Base-by-base conservation (phyloP, 2,797 vertebrate genomes). In the Carapus acus region DNA sequence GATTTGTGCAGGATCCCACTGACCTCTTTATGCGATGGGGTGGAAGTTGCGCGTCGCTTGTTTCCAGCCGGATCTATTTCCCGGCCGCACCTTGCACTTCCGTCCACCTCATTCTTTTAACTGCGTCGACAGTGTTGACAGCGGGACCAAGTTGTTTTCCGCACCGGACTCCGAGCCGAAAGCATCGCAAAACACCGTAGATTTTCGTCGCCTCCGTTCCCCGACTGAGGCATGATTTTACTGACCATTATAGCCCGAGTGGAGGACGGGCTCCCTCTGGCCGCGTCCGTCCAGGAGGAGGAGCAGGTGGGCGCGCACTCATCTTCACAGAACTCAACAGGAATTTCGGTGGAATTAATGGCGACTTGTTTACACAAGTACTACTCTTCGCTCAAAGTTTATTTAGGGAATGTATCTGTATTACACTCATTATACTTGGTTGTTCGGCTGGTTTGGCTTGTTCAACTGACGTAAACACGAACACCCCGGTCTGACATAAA, bases 231-330 rank as follows among this genome's bases (percentile, higher is more conserved):
- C 0, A 97, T 96, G 93, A 90, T 91, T 78, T 72, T 91, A 38
- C 83, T 94, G 0, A 95, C 93, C 0, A 87, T 93, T 78, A 90
- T 96, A 64, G 90, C 90, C 41, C 89, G 93, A 0, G 88, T 96
- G 54, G 85, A 86, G 41, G 94, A 96, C 62, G 92, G 94, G 40
- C 88, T 96, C 0, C 91, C 88, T 8, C 85, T 97, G 19, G 88
- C 91, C 7, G 93, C 93, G 8, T 96, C 93, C 6, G 90, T 96
- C 62, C 91, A 96, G 71, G 94, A 95, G 60, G 87, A 93, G n/a
- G 92, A 95, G 24, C 91, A 94, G 91, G 94, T 95, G 74, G 38
- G 67, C 4, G 36, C 34, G 17, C 5, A 3, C 7, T 1, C 22
- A 19, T n/a, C n/a, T n/a, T n/a, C n/a, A 1, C 38, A 43, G 38